Percentiles rank a stretch among this genome's conserved stretches.
phyloP scores from a whole-genome alignment of 2,797 vertebrate genomes.

The Miichthys miiuy region DNA sequence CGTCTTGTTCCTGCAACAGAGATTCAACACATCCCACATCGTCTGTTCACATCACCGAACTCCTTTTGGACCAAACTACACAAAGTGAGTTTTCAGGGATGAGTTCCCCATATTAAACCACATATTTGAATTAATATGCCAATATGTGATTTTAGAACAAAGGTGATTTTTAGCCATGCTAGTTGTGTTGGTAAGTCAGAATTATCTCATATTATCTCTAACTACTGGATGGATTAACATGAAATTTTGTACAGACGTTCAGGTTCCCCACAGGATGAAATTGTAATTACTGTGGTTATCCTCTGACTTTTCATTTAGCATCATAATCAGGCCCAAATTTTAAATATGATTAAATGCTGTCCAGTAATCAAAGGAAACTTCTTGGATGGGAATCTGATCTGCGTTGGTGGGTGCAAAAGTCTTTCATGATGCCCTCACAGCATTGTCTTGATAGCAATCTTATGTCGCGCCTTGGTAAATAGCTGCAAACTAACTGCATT shows the following conservation, averaged over 20 bases:
- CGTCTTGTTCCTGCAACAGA: slow-evolving; percentile 92
- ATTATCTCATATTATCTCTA: not conserved
- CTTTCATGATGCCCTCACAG: too few species aligned
- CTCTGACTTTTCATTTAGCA: not conserved
- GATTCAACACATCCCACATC: slow-evolving; percentile 25
- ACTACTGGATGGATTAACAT: not conserved
- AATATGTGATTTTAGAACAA: not conserved
- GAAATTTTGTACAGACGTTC: not conserved
- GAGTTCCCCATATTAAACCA: not conserved
- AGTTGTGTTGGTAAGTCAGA: not conserved
- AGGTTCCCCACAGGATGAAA: not conserved
- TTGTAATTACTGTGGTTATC: not conserved
- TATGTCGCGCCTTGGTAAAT: not conserved
- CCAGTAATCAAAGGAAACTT: not conserved
- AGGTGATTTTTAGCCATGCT: not conserved
- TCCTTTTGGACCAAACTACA: slow-evolving; percentile 17
- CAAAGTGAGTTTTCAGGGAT: slow-evolving; percentile 11
- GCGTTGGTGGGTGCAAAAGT: too few species aligned
- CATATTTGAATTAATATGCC: not conserved
- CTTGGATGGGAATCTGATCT: too few species aligned
- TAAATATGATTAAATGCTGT: not conserved
- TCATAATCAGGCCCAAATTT: not conserved
- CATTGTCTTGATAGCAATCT: too few species aligned
- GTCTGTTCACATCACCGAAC: slow-evolving; percentile 31
- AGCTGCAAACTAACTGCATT: not conserved